Percentiles rank a stretch among this genome's conserved stretches.
phyloP scores from a whole-genome alignment of 2,113 vertebrate species.

The Dicentrarchus labrax region DNA sequence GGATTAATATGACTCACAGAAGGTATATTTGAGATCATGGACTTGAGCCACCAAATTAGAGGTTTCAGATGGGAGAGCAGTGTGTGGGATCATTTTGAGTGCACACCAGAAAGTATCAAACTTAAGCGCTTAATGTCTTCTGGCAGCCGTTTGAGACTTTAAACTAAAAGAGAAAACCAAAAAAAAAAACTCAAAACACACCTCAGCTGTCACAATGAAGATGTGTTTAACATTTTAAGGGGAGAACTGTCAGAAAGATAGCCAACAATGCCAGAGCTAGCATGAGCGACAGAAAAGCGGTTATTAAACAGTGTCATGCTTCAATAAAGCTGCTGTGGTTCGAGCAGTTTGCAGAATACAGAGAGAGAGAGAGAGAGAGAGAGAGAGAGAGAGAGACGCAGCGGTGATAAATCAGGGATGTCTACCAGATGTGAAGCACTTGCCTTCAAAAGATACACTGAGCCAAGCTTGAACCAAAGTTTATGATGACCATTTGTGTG shows the following conservation, averaged over 20 bases:
- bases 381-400: neutral
- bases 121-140: slow-evolving; percentile 12
- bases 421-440: slow-evolving; percentile 1
- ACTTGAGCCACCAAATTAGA: slow-evolving; percentile 29
- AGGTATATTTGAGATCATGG: neutral
- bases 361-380: too few relatives aligned
- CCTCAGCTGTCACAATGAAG: neutral
- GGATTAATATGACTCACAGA: slow-evolving; percentile 3
- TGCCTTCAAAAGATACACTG: neutral
- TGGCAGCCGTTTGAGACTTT: slow-evolving; percentile 24
- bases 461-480: neutral
- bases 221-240: neutral
- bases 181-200: neutral
- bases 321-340: slow-evolving; percentile 1
- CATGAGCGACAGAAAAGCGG: neutral
- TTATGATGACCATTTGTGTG: neutral
- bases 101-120: slow-evolving; percentile 29
- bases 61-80: slow-evolving; percentile 16
- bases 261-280: neutral
- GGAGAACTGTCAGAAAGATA: neutral
- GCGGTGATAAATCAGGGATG: slow-evolving; percentile 7
- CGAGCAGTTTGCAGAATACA: neutral
- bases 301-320: neutral
- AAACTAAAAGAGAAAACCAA: neutral
- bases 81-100: slow-evolving; percentile 39